Evolutionary conservation across 2,888 invertebrate species (phyloP).

Genomic region (Euplexia lucipara): DNA sequence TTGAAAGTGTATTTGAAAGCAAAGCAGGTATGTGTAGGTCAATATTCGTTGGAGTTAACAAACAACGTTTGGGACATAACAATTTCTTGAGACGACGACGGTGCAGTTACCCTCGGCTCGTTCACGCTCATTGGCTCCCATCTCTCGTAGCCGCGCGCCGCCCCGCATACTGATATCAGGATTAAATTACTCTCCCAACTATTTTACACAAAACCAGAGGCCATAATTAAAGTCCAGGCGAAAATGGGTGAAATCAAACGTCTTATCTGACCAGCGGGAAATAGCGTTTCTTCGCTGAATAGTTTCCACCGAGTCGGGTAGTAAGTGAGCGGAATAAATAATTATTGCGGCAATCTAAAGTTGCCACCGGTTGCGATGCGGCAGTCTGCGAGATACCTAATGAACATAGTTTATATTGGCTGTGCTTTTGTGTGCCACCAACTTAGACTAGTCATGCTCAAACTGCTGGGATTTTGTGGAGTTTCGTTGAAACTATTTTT

Average conservation of each 20-base stretch:
- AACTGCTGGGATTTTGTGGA: slow-evolving; percentile 25
- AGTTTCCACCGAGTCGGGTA: slow-evolving; percentile 83
- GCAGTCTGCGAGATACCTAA: slow-evolving; percentile 79
- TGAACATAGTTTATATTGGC: slow-evolving; percentile 84
- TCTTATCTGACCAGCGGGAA: slow-evolving; percentile 90
- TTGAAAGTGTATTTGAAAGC: slow-evolving; percentile 30
- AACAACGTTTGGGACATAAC: slow-evolving; percentile 69
- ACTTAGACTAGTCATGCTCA: slow-evolving; percentile 60
- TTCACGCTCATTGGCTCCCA: slow-evolving; percentile 76
- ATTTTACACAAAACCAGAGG: slow-evolving; percentile 90
- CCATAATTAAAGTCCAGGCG: slow-evolving; percentile 90
- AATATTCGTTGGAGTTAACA: slow-evolving; percentile 67
- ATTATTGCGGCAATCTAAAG: slow-evolving; percentile 89
- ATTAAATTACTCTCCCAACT: slow-evolving; percentile 90
- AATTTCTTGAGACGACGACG: slow-evolving; percentile 69
- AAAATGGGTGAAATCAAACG: slow-evolving; percentile 90
- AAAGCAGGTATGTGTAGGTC: slow-evolving; percentile 33
- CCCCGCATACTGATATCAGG: slow-evolving; percentile 87
- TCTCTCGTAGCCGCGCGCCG: slow-evolving; percentile 79
- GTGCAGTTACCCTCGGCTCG: slow-evolving; percentile 65
- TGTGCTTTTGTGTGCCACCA: slow-evolving; percentile 68
- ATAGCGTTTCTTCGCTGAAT: slow-evolving; percentile 90
- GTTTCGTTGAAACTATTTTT: too few species aligned
- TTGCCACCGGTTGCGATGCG: slow-evolving; percentile 77
- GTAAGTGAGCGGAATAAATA: slow-evolving; percentile 91